Percentiles rank a stretch among this genome's conserved stretches.
These are phyloP conservation scores for Perca schrenkii DNA, from an alignment of 2,113 vertebrate species.

Conservation along the genomic window DNA sequence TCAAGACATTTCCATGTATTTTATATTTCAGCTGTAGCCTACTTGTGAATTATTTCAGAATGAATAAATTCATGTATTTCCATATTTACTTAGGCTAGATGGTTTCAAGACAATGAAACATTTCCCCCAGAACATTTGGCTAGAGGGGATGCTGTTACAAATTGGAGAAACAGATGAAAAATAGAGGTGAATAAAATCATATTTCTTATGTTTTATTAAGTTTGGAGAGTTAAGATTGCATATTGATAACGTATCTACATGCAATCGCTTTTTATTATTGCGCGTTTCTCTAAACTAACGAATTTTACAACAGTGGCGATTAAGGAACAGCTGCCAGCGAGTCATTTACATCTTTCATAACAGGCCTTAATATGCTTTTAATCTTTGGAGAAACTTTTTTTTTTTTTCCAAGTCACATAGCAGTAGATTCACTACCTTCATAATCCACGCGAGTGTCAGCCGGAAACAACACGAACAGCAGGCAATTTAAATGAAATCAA, in stretches of 20 bases:
- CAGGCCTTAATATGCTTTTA: constrained; percentile 61
- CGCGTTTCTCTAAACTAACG: constrained; percentile 32
- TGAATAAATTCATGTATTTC: constrained; percentile 6
- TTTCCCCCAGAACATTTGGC: constrained; percentile 6
- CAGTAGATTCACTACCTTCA: constrained; percentile 44
- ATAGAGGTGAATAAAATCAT: constrained; percentile 12
- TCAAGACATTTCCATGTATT: neutral
- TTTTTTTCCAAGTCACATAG: neutral
- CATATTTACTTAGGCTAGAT: neutral
- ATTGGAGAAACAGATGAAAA: constrained; percentile 8
- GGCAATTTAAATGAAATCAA: constrained; percentile 70
- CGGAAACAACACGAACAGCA: constrained; percentile 48
- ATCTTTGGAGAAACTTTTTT: constrained; percentile 38
- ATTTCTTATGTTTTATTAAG: constrained; percentile 24
- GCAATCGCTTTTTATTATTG: neutral
- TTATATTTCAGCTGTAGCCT: neutral
- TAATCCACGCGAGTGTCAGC: constrained; percentile 56
- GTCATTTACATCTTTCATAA: constrained; percentile 41
- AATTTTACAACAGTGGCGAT: constrained; percentile 32
- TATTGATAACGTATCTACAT: neutral
- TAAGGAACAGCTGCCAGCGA: constrained; percentile 1
- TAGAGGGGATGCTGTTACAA: constrained; percentile 3
- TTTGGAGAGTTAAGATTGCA: neutral
- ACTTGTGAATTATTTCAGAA: constrained; percentile 3
- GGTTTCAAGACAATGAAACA: constrained; percentile 14